These are phyloP conservation scores for Silurus lanzhouensis DNA, from an alignment of 2,797 vertebrate genomes.

Conservation along the genomic window DNA sequence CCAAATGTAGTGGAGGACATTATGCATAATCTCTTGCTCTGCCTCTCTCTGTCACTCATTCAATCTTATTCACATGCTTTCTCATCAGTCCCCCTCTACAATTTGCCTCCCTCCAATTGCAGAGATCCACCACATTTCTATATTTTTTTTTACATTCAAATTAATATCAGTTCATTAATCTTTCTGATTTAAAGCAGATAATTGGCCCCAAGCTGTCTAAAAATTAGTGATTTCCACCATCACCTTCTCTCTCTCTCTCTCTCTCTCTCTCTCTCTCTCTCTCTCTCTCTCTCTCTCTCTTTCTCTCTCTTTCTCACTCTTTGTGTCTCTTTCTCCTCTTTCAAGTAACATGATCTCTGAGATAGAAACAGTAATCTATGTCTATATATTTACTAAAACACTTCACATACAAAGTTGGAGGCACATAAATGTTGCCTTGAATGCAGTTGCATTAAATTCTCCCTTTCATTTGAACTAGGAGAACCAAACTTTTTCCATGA, in stretches of 20 bases:
- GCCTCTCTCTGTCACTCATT: constrained; percentile 73
- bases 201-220: constrained; percentile 54
- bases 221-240: constrained; percentile 59
- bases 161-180: constrained; percentile 66
- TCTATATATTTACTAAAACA: constrained; percentile 3
- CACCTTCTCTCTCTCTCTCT: constrained; percentile 38
- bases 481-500: too few relatives aligned
- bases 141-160: constrained; percentile 16
- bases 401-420: neutral
- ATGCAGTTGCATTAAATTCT: too few relatives aligned
- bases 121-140: constrained; percentile 15
- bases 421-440: too few relatives aligned
- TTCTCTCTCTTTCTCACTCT: neutral
- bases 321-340: constrained; percentile 27
- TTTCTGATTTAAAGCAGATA: constrained; percentile 61
- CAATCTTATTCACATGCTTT: constrained; percentile 43
- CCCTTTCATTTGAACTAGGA: too few relatives aligned
- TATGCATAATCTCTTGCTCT: constrained; percentile 95
- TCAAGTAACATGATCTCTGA: constrained; percentile 16
- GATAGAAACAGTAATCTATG: constrained; percentile 45
- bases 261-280: constrained; percentile 16
- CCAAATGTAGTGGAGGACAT: constrained; percentile 96
- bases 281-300: constrained; percentile 21
- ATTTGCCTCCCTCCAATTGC: constrained; percentile 4
- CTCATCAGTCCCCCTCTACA: constrained; percentile 52